Conservation (phyloP, 2,888 invertebrate species). For the Spilarctia lutea region DNA sequence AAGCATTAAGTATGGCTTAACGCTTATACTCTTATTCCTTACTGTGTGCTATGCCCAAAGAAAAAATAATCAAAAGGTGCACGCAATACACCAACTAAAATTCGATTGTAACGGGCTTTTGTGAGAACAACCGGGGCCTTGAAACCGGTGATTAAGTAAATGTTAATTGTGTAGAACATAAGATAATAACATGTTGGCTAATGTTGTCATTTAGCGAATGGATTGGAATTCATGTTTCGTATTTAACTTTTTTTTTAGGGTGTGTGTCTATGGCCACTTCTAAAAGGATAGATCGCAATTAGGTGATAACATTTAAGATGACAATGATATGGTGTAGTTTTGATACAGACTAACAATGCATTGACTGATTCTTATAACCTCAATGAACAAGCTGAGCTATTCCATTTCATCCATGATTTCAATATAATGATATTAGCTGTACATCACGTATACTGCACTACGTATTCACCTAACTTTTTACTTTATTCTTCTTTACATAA, state of each 20-base stretch:
- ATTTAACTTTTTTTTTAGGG: neutral
- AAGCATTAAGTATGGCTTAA: neutral
- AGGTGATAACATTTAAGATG: neutral
- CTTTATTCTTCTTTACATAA: too few relatives aligned
- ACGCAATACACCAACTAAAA: slow-evolving; percentile 42
- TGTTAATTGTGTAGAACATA: slow-evolving; percentile 5
- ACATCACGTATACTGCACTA: too few relatives aligned
- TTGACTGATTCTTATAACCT: too few relatives aligned
- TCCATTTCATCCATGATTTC: too few relatives aligned
- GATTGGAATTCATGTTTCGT: neutral
- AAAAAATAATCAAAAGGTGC: slow-evolving; percentile 45
- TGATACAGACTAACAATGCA: too few relatives aligned
- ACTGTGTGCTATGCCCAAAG: slow-evolving; percentile 25
- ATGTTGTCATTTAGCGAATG: slow-evolving; percentile 9
- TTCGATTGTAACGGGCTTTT: slow-evolving; percentile 24
- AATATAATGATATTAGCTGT: too few relatives aligned
- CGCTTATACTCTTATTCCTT: neutral
- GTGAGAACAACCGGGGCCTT: neutral
- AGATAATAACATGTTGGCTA: slow-evolving; percentile 12
- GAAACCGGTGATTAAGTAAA: slow-evolving; percentile 20
- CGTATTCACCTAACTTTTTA: too few relatives aligned
- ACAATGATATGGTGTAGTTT: neutral
- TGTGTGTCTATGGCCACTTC: neutral
- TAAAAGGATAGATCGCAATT: neutral
- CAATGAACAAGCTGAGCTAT: too few relatives aligned